Evolutionary conservation across 2,888 invertebrate species (phyloP), one percentile per base, ranked within the genome.

Genomic region (Ptychoptera contaminata): DNA sequence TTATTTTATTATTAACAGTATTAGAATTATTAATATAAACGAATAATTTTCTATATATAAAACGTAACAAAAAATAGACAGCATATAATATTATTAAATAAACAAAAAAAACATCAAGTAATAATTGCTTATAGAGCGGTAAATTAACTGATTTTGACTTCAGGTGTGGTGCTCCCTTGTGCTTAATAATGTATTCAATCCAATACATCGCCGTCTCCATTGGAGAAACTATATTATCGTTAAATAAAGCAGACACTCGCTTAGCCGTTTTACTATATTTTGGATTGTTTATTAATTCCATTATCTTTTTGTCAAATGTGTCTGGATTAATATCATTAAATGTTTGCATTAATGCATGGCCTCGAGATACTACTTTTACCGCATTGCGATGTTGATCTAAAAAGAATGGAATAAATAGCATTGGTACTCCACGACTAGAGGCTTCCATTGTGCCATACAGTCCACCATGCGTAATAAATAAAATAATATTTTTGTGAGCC

Each of bases 161-260:
- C 23, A 69, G 52, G 43, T 65, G 59, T 2, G 53, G 48, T 0
- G 68, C 67, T 1, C 67, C 67, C 4, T 62, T 58, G 49, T 69
- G 60, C 37, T 65, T 55, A 8, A 61, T 66, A 0, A 73, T 66
- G 56, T 76, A 74, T 56, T 77, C 76, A 32, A 74, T 68, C 76
- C 76, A 76, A 56, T 67, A 76, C 40, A 70, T 65, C 10, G 76
- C 73, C 38, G 72, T 72, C 2, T 74, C 71, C 53, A 74, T 54
- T 2, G 76, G 71, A 44, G 68, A 65, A 47, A 71, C 58, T 0
- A 71, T 70, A 53, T 73, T 68, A 53, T 76, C 75, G 31, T 63
- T 63, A 56, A 72, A 75, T 12, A 67, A 56, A 14, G 56, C 55
- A 0, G 72, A 72, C 2, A 69, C 53, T 52, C 65, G 63, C 50